Base-by-base conservation (phyloP, 2,888 invertebrate species). In the Mactromeris polynyma region DNA sequence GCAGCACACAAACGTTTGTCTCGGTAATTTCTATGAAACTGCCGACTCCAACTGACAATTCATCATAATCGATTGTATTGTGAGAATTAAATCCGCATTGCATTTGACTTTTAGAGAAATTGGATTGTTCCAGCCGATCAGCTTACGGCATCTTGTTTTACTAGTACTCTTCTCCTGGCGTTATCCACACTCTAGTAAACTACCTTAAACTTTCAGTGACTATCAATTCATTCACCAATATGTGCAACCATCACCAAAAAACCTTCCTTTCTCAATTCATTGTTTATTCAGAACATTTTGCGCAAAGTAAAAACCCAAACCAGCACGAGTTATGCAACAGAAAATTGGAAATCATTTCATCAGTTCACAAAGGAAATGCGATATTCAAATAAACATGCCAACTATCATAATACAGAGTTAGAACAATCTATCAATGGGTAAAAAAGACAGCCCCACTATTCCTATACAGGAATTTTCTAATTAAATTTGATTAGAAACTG, bases 61-160 rank as follows among this genome's bases (percentile, higher is more conserved):
- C 73, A 78, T 86, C 89, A 86, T 83, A 84, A 86, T 89, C 79
- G 81, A 80, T 40, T 78, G 58, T 79, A 86, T 84, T 86, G 31
- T 21, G n/a, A 78, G 81, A 80, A 83, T 86, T 89, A 85, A 85
- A 89, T 83, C 82, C 79, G 79, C 64, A 82, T 51, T 83, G 78
- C 73, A 40, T 77, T 77, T 77, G 81, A 81, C 86, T 82, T 82
- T 21, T 38, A 36, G 14, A 78, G 58, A 82, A 78, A 87, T 82
- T 82, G 51, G 82, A 33, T 58, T 33, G 73, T 77, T 51, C 54
- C 38, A 54, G n/a, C 21, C 3, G 54, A 38, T 54, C 38, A 51
- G 78, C 26, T 77, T 33, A n/a, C 6, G 84, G 78, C 78, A 54
- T 33, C 36, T 84, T 77, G 51, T 51, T 51, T 78, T 84, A 54